Base-by-base conservation (phyloP, 2,888 invertebrate species). In the Pseudolycoriella hygida region DNA sequence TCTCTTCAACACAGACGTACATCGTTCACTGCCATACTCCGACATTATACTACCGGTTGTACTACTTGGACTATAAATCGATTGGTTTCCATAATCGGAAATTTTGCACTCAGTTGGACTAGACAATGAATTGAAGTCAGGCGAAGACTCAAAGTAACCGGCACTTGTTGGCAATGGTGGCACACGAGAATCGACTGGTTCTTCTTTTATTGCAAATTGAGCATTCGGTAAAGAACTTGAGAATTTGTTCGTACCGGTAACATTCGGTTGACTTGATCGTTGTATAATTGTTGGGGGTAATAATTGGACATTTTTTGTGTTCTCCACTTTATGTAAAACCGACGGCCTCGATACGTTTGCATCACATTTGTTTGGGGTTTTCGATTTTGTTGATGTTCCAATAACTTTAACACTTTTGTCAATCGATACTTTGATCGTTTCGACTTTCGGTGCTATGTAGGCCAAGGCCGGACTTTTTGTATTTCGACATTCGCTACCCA, bases 361-460 rank as follows among this genome's bases (percentile, higher is more conserved):
- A 34, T 34, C n/a, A 4, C n/a, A 14, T 39, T 44, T 44, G 17
- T 30, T 25, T 17, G 11, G n/a, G 20, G 20, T 19, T 39, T 39
- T 42, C 5, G 3, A 15, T 39, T 18, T 32, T 30, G 30, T 12
- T 40, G 43, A 12, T 34, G 40, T 40, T 19, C 25, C 39, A 66
- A 68, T 51, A 56, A 69, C 57, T 49, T 60, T 56, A 44, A 67
- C 59, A 58, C 69, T 67, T 49, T 64, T 64, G 6, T 58, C 57
- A 47, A 67, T 66, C 10, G 67, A 60, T 15, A 57, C 58, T 48
- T 62, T 66, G 2, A 67, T 61, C 2, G 64, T 60, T 17, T 57
- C 52, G 2, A 60, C 49, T 47, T 64, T 62, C 1, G 67, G 67
- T 30, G 67, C 61, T 11, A 67, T 62, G 32, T 67, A 53, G 2